Evolutionary conservation across 2,113 vertebrate genomes (phyloP), one percentile per base, ranked within the genome.

Genomic region (Phyllostomus hastatus): DNA sequence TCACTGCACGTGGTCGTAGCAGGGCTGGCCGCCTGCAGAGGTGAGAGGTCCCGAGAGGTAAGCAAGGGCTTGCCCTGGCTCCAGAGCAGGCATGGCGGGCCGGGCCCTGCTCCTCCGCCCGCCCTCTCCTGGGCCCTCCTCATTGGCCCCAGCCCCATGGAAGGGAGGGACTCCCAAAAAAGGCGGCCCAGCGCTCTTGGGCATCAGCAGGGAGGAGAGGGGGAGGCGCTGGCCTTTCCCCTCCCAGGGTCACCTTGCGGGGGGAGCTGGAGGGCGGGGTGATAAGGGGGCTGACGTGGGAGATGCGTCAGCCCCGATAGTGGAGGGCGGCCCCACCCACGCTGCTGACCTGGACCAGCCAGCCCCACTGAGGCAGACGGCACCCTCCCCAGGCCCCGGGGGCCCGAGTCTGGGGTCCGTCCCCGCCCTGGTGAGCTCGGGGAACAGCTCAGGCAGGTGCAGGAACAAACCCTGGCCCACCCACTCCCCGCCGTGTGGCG

Each of bases 261-360:
- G 88, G 96, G 96, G 75, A 93, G 96, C 81, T 7, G 3, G 94
- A 96, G 90, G 89, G 95, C 1, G 20, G 94, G 66, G 94, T 84
- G 97, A 98, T 98, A 98, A 98, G 90, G 92, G 94, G 91, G 95
- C 95, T 98, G 97, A 97, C 97, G 97, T 94, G 59, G 61, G 91
- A 96, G 97, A 80, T 97, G 93, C 79, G 97, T 98, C 97, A 97
- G 50, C 91, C n/a, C 67, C 0, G 95, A 97, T 97, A 96, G 38
- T 87, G 91, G 61, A 88, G 54, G 67, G 41, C 5, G 2, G 89
- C 88, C 86, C 91, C 91, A 87, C 96, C 97, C 95, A 94, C 83
- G 9, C 66, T 2, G 72, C 73, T 57, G 88, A 88, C 85, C 89
- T 7, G 12, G 67, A 43, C 88, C 52, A 64, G 88, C 95, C n/a